Base-by-base conservation (phyloP, 2,888 invertebrate species). In the Phymatocera aterrima region DNA sequence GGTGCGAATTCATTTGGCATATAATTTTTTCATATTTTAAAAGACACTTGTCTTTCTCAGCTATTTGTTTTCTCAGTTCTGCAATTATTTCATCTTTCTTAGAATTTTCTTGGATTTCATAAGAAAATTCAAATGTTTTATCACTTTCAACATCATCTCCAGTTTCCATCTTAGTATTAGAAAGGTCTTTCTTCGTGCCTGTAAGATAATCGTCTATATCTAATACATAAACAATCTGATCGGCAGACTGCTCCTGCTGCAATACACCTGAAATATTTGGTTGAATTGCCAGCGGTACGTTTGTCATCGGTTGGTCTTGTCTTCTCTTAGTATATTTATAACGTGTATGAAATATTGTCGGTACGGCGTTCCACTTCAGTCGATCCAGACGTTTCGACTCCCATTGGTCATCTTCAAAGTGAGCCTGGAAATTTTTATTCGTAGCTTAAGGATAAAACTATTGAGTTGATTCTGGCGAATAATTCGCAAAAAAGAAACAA, bases 1-100 rank as follows among this genome's bases (percentile, higher is more conserved):
- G 75, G 40, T 75, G 75, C 24, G 75, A 75, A 57, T 75, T 75
- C 57, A 75, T 75, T 75, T 57, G 57, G 43, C 75, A 75, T 57
- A 75, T 75, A 28, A 75, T 75, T 75, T 75, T 57, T 40, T 75
- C 75, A 24, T 75, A 75, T 40, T 75, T 57, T 4, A 60, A 57
- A 24, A 75, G 40, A n/a, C 75, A 57, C 37, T n/a, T 10, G 51
- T 75, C 60, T 8, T 57, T 75, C 40, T 75, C 43, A 3, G 57
- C 57, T 28, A 75, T 21, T 75, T 75, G 40, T 10, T 37, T 75
- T 34, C 40, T 75, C 0, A 75, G 60, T 57, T 75, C 60, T n/a
- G 43, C 75, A 75, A 75, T 75, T 24, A 75, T 24, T 15, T 34
- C 60, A 75, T 75, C 75, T 57, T 75, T 75, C 5, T 57, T 21